phyloP scores from a whole-genome alignment of 2,797 vertebrate genomes.

The Buceros bicornis region DNA sequence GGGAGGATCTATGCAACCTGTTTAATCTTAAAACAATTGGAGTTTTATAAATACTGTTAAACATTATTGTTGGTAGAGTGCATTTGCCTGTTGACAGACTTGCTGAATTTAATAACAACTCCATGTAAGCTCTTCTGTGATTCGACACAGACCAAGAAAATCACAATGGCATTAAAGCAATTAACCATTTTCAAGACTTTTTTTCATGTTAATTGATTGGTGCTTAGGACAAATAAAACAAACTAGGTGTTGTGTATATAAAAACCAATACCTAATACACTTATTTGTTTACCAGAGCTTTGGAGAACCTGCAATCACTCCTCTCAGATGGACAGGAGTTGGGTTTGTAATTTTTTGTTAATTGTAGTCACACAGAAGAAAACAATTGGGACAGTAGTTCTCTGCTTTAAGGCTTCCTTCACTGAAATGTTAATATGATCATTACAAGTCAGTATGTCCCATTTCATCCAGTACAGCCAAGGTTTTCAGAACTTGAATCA shows the following conservation, averaged over 20 bases:
- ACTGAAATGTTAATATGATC: neutral
- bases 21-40: neutral
- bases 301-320: neutral
- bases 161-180: neutral
- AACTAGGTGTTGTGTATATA: neutral
- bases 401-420: neutral
- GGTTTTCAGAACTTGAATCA: neutral
- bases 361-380: neutral
- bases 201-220: neutral
- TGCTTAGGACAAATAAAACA: neutral
- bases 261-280: neutral
- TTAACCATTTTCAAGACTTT: neutral
- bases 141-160: neutral
- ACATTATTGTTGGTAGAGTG: neutral
- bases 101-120: neutral
- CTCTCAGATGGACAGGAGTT: neutral
- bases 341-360: neutral
- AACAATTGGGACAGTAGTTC: neutral
- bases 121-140: accelerated
- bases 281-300: neutral
- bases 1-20: neutral
- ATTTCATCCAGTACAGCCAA: neutral
- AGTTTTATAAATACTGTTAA: neutral
- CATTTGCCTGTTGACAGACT: neutral
- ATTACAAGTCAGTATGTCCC: neutral